Conservation (phyloP, 2,888 invertebrate species). For the Nesidiocoris tenuis region DNA sequence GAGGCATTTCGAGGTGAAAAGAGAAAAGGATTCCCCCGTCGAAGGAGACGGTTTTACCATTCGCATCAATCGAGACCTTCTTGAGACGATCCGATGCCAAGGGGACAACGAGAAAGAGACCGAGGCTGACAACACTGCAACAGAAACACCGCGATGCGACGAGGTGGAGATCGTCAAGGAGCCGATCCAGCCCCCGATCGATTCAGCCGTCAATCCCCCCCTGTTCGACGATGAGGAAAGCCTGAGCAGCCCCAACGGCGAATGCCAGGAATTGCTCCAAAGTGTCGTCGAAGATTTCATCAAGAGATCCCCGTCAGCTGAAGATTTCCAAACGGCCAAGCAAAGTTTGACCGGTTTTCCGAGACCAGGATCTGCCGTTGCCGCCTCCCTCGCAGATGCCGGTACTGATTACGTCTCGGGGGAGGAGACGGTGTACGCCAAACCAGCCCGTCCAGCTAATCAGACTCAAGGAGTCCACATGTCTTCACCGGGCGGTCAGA, state of each 20-base stretch:
- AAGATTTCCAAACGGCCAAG: neutral
- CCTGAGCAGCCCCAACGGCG: slow-evolving; percentile 16
- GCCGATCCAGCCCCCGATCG: neutral
- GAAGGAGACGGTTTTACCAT: slow-evolving; percentile 20
- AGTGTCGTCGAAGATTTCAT: slow-evolving; percentile 29
- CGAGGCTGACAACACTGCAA: neutral
- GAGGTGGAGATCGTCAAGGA: neutral
- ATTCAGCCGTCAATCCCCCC: neutral
- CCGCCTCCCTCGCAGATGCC: neutral
- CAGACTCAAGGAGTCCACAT: neutral
- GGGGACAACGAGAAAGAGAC: neutral
- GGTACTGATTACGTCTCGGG: neutral
- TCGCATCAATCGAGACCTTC: slow-evolving; percentile 20
- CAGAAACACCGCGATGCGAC: neutral
- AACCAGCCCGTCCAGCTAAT: neutral
- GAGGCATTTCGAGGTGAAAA: slow-evolving; percentile 23
- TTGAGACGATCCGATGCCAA: slow-evolving; percentile 1
- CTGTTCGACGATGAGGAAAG: slow-evolving; percentile 31
- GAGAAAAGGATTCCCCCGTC: slow-evolving; percentile 4
- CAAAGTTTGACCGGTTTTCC: neutral
- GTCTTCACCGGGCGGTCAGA: neutral
- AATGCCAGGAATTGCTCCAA: slow-evolving; percentile 12
- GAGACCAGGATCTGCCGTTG: no score
- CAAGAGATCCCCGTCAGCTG: neutral
- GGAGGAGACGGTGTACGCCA: neutral